A percentile compares a stretch with the other conserved stretches of the same genome.
Conservation (phyloP, 2,888 invertebrate species). For the Omphaloscelis lunosa region DNA sequence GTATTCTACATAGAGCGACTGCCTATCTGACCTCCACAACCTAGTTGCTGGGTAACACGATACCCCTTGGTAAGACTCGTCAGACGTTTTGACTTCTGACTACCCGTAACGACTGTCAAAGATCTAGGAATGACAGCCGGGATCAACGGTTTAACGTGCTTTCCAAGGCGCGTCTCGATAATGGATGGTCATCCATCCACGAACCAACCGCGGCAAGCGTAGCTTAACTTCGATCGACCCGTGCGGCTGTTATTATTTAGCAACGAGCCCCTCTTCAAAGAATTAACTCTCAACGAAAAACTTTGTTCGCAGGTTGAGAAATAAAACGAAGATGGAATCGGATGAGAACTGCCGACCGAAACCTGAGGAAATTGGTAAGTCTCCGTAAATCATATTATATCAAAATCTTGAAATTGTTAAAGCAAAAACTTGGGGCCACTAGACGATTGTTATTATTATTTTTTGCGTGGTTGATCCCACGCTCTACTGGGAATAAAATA, state of each 20-base stretch:
- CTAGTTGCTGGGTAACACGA: too few relatives aligned
- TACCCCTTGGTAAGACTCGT: too few relatives aligned
- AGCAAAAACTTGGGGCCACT: neutral
- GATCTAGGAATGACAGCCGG: neutral
- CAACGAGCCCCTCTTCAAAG: neutral
- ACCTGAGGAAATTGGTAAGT: slow-evolving; percentile 81
- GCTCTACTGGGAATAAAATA: neutral
- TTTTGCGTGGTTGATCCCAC: neutral
- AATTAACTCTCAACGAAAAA: slow-evolving; percentile 33
- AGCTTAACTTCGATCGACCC: neutral
- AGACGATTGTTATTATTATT: neutral
- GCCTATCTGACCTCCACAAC: too few relatives aligned
- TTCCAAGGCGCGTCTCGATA: neutral
- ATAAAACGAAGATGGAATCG: slow-evolving; percentile 80
- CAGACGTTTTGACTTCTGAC: too few relatives aligned
- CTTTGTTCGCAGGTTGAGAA: slow-evolving; percentile 82
- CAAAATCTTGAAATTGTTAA: neutral
- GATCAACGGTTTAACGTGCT: neutral
- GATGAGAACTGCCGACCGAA: slow-evolving; percentile 82
- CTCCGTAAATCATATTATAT: slow-evolving; percentile 16
- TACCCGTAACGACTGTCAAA: neutral
- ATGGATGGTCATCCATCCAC: neutral
- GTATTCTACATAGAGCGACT: too few relatives aligned
- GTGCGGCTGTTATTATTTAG: too few relatives aligned
- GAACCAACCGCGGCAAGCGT: neutral